Evolutionary conservation across 2,113 vertebrate species (phyloP).

Genomic region (Forbesichthys agassizii): DNA sequence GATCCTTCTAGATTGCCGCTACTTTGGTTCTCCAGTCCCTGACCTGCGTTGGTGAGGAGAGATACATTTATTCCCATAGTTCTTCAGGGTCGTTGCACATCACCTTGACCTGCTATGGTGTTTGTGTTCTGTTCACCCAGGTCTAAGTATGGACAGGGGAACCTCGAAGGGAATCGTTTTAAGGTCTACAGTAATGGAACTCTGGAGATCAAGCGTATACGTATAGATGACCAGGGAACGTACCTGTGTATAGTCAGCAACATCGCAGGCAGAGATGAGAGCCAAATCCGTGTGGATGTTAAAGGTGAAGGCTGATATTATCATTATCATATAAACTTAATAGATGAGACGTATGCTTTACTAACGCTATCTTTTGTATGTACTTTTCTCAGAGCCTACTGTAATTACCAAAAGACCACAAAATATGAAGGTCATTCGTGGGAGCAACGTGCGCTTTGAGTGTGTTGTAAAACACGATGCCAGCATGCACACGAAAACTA

Average conservation of each 20-base stretch:
- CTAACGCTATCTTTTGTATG: neutral
- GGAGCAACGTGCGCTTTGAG: conserved; percentile 82
- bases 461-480: conserved; percentile 85
- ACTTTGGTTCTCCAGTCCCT: conserved; percentile 93
- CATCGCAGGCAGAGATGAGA: conserved; percentile 89
- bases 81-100: neutral
- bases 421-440: conserved; percentile 82
- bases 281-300: conserved; percentile 89
- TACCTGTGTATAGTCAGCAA: conserved; percentile 93
- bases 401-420: conserved; percentile 86
- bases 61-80: neutral
- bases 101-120: neutral
- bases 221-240: conserved; percentile 88
- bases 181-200: conserved; percentile 87
- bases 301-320: conserved; percentile 81
- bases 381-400: conserved; percentile 83
- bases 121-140: conserved; percentile 62
- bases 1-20: conserved; percentile 86
- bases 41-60: conserved; percentile 88
- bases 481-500: conserved; percentile 79
- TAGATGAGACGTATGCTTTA: neutral
- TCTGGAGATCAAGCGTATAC: conserved; percentile 85
- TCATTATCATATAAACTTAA: neutral
- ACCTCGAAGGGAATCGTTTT: conserved; percentile 89
- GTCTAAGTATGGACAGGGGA: conserved; percentile 94